These are phyloP conservation scores for Epizoanthus illoricatus DNA, from an alignment of 92 coral and sea anemone genomes.

Conservation along the genomic window DNA sequence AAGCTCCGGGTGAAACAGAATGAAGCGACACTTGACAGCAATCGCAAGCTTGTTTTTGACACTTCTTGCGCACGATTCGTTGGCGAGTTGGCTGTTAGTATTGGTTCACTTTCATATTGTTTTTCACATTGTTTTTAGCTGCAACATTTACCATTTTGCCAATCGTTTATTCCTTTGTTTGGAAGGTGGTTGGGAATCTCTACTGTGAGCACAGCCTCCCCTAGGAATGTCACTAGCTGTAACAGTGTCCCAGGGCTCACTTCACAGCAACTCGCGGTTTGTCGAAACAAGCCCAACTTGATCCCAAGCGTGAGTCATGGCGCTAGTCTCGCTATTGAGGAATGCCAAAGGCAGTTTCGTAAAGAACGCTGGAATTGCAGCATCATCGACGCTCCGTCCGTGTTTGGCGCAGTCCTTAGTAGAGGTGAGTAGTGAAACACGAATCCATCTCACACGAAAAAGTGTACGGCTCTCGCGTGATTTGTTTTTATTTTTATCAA, in stretches of 20 bases:
- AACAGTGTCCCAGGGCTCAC: slow-evolving; percentile 83
- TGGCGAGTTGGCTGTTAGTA: slow-evolving; percentile 41
- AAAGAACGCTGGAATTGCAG: slow-evolving; percentile 94
- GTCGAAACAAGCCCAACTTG: slow-evolving; percentile 86
- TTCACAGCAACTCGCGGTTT: slow-evolving; percentile 72
- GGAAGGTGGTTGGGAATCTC: slow-evolving; percentile 88
- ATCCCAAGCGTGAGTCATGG: slow-evolving; percentile 87
- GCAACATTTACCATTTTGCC: neutral
- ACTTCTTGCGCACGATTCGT: slow-evolving; percentile 15
- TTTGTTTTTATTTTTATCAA: neutral
- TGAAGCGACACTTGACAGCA: slow-evolving; percentile 12
- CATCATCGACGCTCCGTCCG: slow-evolving; percentile 78
- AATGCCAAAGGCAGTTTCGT: slow-evolving; percentile 87
- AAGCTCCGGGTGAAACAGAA: slow-evolving; percentile 19
- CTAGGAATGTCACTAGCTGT: slow-evolving; percentile 61
- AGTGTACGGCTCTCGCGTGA: neutral
- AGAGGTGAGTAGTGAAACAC: slow-evolving; percentile 60
- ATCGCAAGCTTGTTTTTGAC: neutral
- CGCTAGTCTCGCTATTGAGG: slow-evolving; percentile 78
- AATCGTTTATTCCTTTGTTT: slow-evolving; percentile 38
- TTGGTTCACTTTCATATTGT: neutral
- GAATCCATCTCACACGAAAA: neutral
- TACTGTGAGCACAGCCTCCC: slow-evolving; percentile 48
- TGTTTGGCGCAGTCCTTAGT: slow-evolving; percentile 76
- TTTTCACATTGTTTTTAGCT: neutral